These are phyloP conservation scores for Chorisops tibialis DNA, from an alignment of 2,888 invertebrate genomes.

Conservation along the genomic window DNA sequence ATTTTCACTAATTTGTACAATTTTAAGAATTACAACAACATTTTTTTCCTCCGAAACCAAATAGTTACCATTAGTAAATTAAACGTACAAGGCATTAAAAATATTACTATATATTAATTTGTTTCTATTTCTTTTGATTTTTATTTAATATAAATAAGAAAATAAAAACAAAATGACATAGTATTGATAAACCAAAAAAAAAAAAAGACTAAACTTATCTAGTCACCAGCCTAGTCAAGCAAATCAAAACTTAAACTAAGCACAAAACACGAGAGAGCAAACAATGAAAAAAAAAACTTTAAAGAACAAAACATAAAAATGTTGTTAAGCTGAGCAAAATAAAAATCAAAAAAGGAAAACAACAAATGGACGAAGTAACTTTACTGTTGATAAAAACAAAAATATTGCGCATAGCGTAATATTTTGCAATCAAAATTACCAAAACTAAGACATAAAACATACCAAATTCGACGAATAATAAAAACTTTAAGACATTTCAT, in stretches of 20 bases:
- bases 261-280: background rate
- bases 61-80: too few species aligned
- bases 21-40: too few species aligned
- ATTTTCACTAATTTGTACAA: too few species aligned
- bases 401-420: too few species aligned
- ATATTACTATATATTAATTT: background rate
- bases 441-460: background rate
- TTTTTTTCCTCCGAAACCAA: too few species aligned
- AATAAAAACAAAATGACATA: too few species aligned
- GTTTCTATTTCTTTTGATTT: background rate
- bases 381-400: background rate
- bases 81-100: too few species aligned
- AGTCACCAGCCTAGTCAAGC: slow-evolving; percentile 25
- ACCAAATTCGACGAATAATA: slow-evolving; percentile 5
- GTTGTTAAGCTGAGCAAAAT: slow-evolving; percentile 4
- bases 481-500: slow-evolving; percentile 12
- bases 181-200: too few species aligned
- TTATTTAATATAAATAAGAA: background rate
- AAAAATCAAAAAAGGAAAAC: slow-evolving; percentile 6
- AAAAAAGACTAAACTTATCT: background rate
- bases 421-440: too few species aligned
- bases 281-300: background rate
- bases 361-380: background rate
- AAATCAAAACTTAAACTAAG: background rate
- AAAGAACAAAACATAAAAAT: slow-evolving; percentile 7